phyloP scores from a whole-genome alignment of 2,888 invertebrate genomes.

The Drosophila nr. perissopoda region DNA sequence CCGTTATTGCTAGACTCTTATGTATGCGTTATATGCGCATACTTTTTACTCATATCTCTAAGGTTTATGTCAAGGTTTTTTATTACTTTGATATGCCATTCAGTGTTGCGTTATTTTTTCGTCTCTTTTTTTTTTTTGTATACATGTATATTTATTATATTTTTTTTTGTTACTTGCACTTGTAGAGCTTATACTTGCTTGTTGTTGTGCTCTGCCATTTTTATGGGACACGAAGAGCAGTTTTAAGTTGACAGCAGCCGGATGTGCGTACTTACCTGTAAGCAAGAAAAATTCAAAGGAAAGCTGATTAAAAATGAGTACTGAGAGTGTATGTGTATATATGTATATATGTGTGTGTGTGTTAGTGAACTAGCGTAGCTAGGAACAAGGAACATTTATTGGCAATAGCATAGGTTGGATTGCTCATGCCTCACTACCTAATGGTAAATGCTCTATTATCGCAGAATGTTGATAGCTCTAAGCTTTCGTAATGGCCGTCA shows the following conservation, averaged over 20 bases:
- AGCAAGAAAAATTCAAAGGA: conserved; percentile 60
- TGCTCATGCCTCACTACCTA: conserved; percentile 63
- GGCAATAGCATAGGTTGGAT: conserved; percentile 50
- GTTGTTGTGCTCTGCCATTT: conserved; percentile 12
- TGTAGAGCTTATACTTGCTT: conserved; percentile 50
- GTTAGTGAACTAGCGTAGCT: neutral
- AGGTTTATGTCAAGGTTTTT: conserved; percentile 78
- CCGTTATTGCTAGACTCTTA: conserved; percentile 69
- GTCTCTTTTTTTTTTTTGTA: neutral
- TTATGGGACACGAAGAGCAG: conserved; percentile 62
- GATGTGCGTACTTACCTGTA: conserved; percentile 72
- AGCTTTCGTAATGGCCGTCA: conserved; percentile 35
- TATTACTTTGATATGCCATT: conserved; percentile 57
- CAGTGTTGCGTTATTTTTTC: conserved; percentile 27
- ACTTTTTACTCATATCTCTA: conserved; percentile 73
- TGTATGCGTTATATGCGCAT: conserved; percentile 64
- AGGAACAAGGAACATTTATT: conserved; percentile 63
- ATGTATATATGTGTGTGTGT: neutral
- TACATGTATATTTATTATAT: conserved; percentile 11
- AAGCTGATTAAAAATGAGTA: conserved; percentile 70
- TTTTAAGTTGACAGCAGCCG: conserved; percentile 67
- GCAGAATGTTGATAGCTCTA: conserved; percentile 40
- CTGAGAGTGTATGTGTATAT: neutral
- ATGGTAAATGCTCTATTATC: conserved; percentile 64
- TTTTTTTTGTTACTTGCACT: conserved; percentile 29